A percentile compares a stretch with the other conserved stretches of the same genome.
These are phyloP conservation scores for Poeciliopsis paucimaculata DNA, from an alignment of 2,797 vertebrate species.

Conservation along the genomic window DNA sequence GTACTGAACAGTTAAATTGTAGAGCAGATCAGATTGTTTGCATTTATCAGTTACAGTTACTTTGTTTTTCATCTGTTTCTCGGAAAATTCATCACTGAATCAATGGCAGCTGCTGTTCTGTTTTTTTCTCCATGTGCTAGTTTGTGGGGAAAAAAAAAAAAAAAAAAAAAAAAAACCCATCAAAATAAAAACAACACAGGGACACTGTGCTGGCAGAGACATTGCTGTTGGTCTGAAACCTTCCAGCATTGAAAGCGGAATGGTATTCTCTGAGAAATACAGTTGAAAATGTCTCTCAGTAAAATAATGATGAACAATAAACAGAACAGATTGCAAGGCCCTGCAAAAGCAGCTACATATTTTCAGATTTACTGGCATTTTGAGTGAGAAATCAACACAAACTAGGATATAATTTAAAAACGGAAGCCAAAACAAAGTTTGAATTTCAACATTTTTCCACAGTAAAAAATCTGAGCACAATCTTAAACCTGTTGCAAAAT, in stretches of 20 bases:
- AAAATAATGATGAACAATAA: neutral
- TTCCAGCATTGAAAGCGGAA: conserved; percentile 20
- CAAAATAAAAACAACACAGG: conserved; percentile 28
- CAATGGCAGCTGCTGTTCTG: conserved; percentile 18
- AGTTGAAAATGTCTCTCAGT: conserved; percentile 33
- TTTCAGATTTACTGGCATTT: neutral
- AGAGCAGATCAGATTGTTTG: neutral
- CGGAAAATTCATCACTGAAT: neutral
- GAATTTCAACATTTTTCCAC: neutral
- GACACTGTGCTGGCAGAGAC: conserved; percentile 33
- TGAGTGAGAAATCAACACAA: neutral
- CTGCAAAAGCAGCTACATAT: neutral
- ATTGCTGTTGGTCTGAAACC: conserved; percentile 18
- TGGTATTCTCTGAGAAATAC: conserved; percentile 13
- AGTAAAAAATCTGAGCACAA: neutral
- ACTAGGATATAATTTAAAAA: neutral
- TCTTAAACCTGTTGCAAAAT: neutral
- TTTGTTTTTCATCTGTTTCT: neutral
- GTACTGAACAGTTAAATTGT: conserved; percentile 6
- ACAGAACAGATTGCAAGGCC: neutral
- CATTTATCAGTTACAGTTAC: conserved; percentile 2
- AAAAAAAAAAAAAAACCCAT: neutral
- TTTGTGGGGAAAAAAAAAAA: conserved; percentile 26
- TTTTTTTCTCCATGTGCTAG: conserved; percentile 30
- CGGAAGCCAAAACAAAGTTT: neutral